Evolutionary conservation across 2,888 invertebrate genomes (phyloP).

Genomic region (Leucoptera coffeella): DNA sequence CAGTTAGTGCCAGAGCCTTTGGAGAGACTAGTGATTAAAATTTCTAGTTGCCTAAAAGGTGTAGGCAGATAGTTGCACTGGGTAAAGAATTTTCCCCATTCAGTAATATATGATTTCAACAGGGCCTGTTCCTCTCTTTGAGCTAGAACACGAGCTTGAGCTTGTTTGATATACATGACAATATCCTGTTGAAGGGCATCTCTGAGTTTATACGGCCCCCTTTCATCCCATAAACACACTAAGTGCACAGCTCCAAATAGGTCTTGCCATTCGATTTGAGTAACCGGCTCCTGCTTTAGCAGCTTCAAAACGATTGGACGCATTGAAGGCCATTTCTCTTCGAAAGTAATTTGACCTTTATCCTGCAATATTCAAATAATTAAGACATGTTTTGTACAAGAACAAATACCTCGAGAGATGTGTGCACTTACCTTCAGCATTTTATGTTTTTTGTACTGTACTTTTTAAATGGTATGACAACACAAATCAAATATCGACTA

Average conservation of each 20-base stretch:
- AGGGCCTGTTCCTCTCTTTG: constrained; percentile 93
- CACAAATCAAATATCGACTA: no score
- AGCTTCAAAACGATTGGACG: constrained; percentile 90
- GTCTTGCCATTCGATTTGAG: constrained; percentile 95
- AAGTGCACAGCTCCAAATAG: constrained; percentile 93
- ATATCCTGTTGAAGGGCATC: constrained; percentile 89
- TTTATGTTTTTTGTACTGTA: no score
- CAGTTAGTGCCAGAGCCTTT: constrained; percentile 31
- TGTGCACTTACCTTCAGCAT: no score
- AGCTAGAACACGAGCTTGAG: constrained; percentile 81
- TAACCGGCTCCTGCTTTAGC: constrained; percentile 89
- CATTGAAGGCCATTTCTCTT: constrained; percentile 96
- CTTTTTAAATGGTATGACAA: no score
- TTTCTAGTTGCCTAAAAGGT: constrained; percentile 90
- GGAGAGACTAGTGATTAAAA: constrained; percentile 61
- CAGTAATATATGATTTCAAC: constrained; percentile 92
- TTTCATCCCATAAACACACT: constrained; percentile 96
- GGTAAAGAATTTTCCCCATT: constrained; percentile 97
- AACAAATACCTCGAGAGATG: no score
- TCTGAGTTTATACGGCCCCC: constrained; percentile 80
- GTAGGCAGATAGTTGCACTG: constrained; percentile 96
- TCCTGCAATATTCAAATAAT: constrained; percentile 45
- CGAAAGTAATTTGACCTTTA: constrained; percentile 80
- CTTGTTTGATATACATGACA: constrained; percentile 88
- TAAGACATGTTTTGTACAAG: no score